Evolutionary conservation across 2,797 vertebrate genomes (phyloP), one percentile per base, ranked within the genome.

Genomic region (Argya squamiceps): DNA sequence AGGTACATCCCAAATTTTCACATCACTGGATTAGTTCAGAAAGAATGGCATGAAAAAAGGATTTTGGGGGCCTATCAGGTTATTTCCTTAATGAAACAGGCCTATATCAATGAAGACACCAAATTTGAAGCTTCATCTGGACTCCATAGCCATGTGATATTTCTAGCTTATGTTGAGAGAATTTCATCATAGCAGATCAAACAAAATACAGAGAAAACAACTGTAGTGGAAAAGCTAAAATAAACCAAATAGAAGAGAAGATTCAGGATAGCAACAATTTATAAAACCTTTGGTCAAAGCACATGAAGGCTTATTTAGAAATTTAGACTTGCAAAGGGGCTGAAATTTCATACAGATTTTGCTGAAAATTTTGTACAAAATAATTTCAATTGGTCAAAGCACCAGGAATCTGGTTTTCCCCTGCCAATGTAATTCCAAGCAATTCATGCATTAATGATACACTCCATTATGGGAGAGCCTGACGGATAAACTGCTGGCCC

Each of bases 1-100:
- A 91, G 52, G 20, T 91, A 71, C 30, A 88, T 73, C 26, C 47
- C 34, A 91, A 87, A 75, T 59, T 84, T 88, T 93, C 47, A 79
- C 18, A 63, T 49, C 64, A 94, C 60, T 71, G 56, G 18, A 78
- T 56, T 76, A 32, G 17, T 73, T 79, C 67, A 69, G 16, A 69
- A 65, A 36, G 16, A 80, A 56, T 9, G 78, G 30, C 22, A 29
- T 14, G 15, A 30, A 68, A 75, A 76, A 70, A 44, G 7, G 13
- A 43, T 65, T 90, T 70, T 26, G 17, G 22, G n/a, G 49, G 29
- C 29, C 59, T 83, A 77, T 69, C 23, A 71, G 23, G 44, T 44
- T 91, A 67, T 75, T 63, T 74, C 12, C 11, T 62, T 36, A 77
- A 91, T 53, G 39, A 74, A 93, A 73, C 12, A 95, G 62, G 52